A percentile compares a stretch with the other conserved stretches of the same genome.
Evolutionary conservation across 2,888 invertebrate genomes (phyloP).

Genomic region (Ochropleura plecta): DNA sequence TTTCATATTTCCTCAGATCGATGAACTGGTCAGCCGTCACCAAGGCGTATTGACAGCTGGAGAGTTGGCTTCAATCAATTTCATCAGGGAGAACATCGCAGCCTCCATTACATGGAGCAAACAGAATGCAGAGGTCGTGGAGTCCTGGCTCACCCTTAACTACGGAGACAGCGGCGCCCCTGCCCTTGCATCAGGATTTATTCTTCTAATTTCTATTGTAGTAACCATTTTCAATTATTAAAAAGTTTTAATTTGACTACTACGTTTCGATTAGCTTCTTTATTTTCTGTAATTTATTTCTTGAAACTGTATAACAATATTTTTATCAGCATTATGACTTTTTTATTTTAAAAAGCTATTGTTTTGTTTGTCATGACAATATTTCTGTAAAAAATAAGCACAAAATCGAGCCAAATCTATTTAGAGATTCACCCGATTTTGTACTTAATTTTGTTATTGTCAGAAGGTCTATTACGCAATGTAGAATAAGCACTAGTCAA

Average conservation of each 20-base stretch:
- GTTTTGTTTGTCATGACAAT: not conserved
- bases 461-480: not conserved
- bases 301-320: not conserved
- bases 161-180: conserved; percentile 69
- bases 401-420: too few relatives aligned
- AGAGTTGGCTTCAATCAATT: conserved; percentile 78
- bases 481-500: not conserved
- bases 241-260: conserved; percentile 14
- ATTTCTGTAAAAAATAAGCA: too few relatives aligned
- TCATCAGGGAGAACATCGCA: conserved; percentile 82
- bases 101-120: conserved; percentile 83
- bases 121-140: conserved; percentile 74
- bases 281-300: not conserved
- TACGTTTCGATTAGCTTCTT: conserved; percentile 2
- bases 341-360: not conserved
- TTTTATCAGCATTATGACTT: not conserved
- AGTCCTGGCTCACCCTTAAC: conserved; percentile 78
- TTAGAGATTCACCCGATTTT: not conserved
- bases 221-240: conserved; percentile 72
- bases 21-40: conserved; percentile 73
- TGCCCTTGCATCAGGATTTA: conserved; percentile 73
- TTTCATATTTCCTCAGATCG: conserved; percentile 71
- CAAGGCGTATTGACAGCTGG: conserved; percentile 79
- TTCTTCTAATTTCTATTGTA: conserved; percentile 75
- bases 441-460: not conserved